These are phyloP conservation scores for Dione juno DNA, from an alignment of 2,888 invertebrate genomes.

Conservation along the genomic window DNA sequence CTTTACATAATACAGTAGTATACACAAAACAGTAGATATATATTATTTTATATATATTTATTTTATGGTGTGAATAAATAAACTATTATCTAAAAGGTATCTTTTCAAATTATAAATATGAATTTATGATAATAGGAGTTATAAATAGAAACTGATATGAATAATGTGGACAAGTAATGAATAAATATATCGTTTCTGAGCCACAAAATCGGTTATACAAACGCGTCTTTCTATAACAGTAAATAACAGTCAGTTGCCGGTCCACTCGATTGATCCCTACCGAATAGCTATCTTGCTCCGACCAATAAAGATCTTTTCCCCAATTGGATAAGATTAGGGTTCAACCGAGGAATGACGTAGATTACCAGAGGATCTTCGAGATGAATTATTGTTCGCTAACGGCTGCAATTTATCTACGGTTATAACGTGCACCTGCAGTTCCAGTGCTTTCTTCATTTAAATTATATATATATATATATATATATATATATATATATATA, in stretches of 20 bases:
- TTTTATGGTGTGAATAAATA: no score
- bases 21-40: no score
- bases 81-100: no score
- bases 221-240: slow-evolving; percentile 41
- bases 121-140: slow-evolving; percentile 15
- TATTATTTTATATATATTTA: no score
- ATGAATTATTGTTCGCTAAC: slow-evolving; percentile 36
- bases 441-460: slow-evolving; percentile 9
- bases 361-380: slow-evolving; percentile 51
- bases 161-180: slow-evolving; percentile 38
- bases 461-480: no score
- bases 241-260: slow-evolving; percentile 63
- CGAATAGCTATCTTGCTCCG: slow-evolving; percentile 39
- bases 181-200: slow-evolving; percentile 38
- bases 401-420: slow-evolving; percentile 27
- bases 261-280: slow-evolving; percentile 41
- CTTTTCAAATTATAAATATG: not conserved
- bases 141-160: slow-evolving; percentile 31
- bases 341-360: slow-evolving; percentile 58
- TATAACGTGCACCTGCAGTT: slow-evolving; percentile 19
- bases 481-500: no score
- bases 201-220: slow-evolving; percentile 37
- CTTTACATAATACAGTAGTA: no score
- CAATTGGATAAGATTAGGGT: slow-evolving; percentile 67
- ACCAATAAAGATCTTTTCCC: slow-evolving; percentile 64